Evolutionary conservation across 1,140 invertebrate species (phyloP), one percentile per base, ranked within the genome.

Genomic region (Zophobas atratus): DNA sequence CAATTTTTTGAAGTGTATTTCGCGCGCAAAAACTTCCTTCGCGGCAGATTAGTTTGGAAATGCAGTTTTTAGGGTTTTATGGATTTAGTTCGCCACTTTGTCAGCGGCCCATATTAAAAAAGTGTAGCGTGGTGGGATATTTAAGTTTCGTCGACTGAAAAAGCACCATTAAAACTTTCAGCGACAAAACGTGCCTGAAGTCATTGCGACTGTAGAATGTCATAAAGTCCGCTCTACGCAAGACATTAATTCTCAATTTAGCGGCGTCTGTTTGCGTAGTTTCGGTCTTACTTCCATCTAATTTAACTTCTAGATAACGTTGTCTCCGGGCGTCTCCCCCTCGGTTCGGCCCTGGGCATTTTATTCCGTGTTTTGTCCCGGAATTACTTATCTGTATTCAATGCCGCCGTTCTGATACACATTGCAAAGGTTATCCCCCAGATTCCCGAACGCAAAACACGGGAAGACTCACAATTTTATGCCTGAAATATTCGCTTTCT

Each of bases 181-280:
- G 70, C 71, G 70, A 39, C 70, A 57, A 72, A 77, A 77, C 76
- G 76, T 77, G 76, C 70, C 70, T 57, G 67, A 49, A 71, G 70
- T 63, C 71, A 60, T 51, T 77, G 53, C 43, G 70, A 51, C 20
- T 72, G 43, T 48, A 77, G 70, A 63, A 74, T 67, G 76, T 77
- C 76, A 77, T 77, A 77, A 77, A 77, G 76, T 77, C 70, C 55
- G 57, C 70, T 77, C 71, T 77, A 77, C 76, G 71, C 76, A 77
- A 73, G 70, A 73, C 76, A 77, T 77, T 77, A 77, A 77, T 77
- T 77, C 76, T 73, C 76, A 77, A 77, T 77, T 77, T 77, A 63
- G 76, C 71, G 70, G 76, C 76, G 57, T 67, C 56, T 73, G 76
- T 63, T 77, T 63, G 76, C 76, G 55, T 77, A 60, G 41, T 72